Base-by-base conservation (phyloP, 2,797 vertebrate genomes). In the Scleropages formosus region DNA sequence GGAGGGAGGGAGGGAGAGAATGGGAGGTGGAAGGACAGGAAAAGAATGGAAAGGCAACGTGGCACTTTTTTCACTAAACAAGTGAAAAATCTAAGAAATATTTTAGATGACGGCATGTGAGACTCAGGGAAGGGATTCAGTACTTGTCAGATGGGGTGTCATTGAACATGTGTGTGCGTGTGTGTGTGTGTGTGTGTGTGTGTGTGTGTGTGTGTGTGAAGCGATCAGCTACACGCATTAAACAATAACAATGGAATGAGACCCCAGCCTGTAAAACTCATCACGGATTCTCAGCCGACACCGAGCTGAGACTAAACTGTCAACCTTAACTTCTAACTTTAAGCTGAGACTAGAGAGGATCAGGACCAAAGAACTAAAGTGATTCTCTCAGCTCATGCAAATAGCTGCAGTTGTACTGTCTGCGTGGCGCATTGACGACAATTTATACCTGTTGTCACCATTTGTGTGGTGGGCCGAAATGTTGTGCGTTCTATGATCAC, bases 31-130 rank as follows among this genome's bases (percentile, higher is more conserved):
- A 80, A 78, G 56, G 74, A 44, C 51, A 78, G 79, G 81, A 73
- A 78, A 39, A 80, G 72, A 83, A 80, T 16, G 79, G 73, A 81
- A 85, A 86, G 89, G 87, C 88, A 74, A 93, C 91, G 91, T 93
- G 91, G 91, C 91, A 92, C 12, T n/a, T 60, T 39, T 46, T 76
- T 62, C 22, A 49, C 62, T 70, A 58, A 44, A 63, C 22, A 61
- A 69, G 39, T 13, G 73, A 75, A 69, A 75, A 69, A 75, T 58
- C 26, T 16, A 75, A 69, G 39, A 20, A 47, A 47, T 59, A 61
- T 69, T 69, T n/a, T 31, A 47, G 44, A 68, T 67, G 16, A 60
- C n/a, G 15, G 26, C 64, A 46, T 27, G 6, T 6, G 18, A 75
- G 64, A n/a, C 75, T 75, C 15, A 59, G 24, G 20, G 11, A 70